phyloP scores from a whole-genome alignment of 1,140 invertebrate species.

The Tachypleus tridentatus region DNA sequence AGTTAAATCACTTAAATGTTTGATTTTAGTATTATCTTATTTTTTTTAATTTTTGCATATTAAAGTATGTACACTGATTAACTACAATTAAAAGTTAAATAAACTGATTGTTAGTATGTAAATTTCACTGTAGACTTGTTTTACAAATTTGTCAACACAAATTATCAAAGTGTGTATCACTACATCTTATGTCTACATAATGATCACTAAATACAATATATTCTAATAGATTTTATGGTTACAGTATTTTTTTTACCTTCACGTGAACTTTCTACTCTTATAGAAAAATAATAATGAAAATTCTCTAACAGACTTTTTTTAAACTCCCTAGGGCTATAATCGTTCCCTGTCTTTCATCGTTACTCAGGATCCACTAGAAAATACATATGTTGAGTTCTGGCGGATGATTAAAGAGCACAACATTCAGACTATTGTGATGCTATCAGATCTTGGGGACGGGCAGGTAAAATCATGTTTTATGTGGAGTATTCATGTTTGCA shows the following conservation, averaged over 20 bases:
- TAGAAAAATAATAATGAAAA: background rate
- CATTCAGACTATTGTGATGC: conserved; percentile 80
- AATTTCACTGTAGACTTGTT: too few relatives aligned
- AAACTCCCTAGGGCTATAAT: conserved; percentile 55
- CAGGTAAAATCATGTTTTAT: background rate
- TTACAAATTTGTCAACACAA: too few relatives aligned
- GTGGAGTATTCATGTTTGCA: too few relatives aligned
- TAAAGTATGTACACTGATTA: too few relatives aligned
- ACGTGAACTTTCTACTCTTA: background rate
- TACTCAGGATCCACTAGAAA: conserved; percentile 81
- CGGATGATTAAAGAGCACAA: conserved; percentile 88
- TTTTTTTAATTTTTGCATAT: too few relatives aligned
- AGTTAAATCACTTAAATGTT: too few relatives aligned
- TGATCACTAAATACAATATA: too few relatives aligned
- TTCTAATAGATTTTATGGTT: background rate
- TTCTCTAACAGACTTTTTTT: background rate
- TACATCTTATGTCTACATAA: too few relatives aligned
- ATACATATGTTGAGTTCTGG: conserved; percentile 87
- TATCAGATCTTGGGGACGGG: conserved; percentile 60
- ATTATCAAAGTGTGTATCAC: too few relatives aligned
- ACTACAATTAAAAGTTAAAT: too few relatives aligned
- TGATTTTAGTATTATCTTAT: too few relatives aligned
- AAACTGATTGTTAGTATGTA: too few relatives aligned
- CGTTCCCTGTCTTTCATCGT: conserved; percentile 87
- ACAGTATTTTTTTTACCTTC: background rate